phyloP scores from a whole-genome alignment of 2,888 invertebrate genomes.

The Tipula confusa region DNA sequence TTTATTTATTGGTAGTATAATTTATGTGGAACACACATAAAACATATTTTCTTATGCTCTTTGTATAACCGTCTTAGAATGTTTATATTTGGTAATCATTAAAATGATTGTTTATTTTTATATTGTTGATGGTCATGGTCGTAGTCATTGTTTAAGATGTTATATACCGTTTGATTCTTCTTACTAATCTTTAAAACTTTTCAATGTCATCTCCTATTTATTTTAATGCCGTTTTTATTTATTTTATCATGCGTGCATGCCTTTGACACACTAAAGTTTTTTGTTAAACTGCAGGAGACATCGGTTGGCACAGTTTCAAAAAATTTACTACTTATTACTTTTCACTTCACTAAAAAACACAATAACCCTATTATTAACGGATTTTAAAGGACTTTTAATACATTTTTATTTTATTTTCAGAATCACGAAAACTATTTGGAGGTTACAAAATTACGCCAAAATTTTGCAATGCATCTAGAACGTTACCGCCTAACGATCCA shows the following conservation, averaged over 20 bases:
- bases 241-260: no score
- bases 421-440: constrained; percentile 69
- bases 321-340: no score
- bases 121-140: not conserved
- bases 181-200: not conserved
- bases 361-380: no score
- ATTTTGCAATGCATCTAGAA: constrained; percentile 68
- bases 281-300: no score
- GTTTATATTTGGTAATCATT: not conserved
- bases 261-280: no score
- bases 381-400: no score
- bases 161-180: not conserved
- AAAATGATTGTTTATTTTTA: not conserved
- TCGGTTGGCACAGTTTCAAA: no score
- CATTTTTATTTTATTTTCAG: constrained; percentile 40
- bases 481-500: constrained; percentile 56
- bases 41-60: not conserved
- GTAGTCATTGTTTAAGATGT: not conserved
- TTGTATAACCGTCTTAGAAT: not conserved
- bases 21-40: not conserved
- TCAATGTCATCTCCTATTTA: no score
- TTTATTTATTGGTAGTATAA: not conserved
- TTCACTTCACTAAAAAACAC: no score
- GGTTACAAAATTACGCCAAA: constrained; percentile 82
- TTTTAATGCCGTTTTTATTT: no score